phyloP scores from a whole-genome alignment of 2,113 vertebrate species.

The Leucoraja erinaceus region DNA sequence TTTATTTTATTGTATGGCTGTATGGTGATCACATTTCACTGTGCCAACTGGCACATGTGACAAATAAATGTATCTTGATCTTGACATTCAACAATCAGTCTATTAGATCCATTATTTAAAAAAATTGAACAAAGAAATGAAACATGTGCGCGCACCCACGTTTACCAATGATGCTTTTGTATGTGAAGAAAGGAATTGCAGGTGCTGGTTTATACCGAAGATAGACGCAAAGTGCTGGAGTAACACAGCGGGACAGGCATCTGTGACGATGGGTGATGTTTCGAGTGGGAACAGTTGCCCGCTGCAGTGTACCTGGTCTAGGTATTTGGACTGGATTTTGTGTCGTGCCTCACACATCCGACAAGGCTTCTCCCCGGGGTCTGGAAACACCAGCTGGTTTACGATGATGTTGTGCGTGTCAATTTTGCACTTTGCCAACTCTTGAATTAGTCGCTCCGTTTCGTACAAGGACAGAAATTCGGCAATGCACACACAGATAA shows the following conservation, averaged over 20 bases:
- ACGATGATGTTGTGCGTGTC: slow-evolving; percentile 94
- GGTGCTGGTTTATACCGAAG: no score
- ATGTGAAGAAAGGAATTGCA: no score
- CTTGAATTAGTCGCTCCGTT: slow-evolving; percentile 86
- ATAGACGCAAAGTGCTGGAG: no score
- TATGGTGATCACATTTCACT: no score
- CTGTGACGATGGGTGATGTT: no score
- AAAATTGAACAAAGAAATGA: background rate
- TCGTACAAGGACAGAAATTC: slow-evolving; percentile 92
- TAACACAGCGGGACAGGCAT: no score
- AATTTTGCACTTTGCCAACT: slow-evolving; percentile 86
- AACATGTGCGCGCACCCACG: no score
- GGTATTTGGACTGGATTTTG: slow-evolving; percentile 93
- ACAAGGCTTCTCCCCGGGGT: slow-evolving; percentile 68
- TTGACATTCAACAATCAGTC: background rate
- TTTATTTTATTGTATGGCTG: no score
- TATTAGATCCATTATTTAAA: background rate
- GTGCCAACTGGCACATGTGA: no score
- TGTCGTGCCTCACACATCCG: slow-evolving; percentile 90
- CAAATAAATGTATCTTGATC: no score
- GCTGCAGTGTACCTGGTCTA: slow-evolving; percentile 74
- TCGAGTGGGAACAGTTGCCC: no score
- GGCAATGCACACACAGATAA: slow-evolving; percentile 89
- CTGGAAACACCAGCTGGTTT: slow-evolving; percentile 88
- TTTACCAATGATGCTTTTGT: no score